Percentiles rank a stretch among this genome's conserved stretches.
Conservation (phyloP, 2,888 invertebrate genomes). For the Mesorhabditis spiculigera region DNA sequence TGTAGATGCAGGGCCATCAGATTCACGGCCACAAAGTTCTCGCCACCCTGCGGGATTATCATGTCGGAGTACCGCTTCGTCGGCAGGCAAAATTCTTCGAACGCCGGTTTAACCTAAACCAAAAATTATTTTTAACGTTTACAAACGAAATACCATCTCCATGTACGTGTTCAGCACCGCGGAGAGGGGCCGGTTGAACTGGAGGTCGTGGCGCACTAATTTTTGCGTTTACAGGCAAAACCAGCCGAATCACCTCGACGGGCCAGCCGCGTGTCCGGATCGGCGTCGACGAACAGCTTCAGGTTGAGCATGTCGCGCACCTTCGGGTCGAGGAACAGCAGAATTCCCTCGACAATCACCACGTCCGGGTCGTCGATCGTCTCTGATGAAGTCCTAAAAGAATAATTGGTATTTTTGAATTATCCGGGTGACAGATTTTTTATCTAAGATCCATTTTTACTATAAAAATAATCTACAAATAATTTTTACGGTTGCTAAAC, state of each 20-base stretch:
- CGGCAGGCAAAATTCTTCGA: conserved; percentile 74
- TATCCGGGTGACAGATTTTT: no score
- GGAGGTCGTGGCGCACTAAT: conserved; percentile 88
- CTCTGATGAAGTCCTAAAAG: conserved; percentile 87
- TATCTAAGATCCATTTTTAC: no score
- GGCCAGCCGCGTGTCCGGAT: conserved; percentile 91
- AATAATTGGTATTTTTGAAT: conserved; percentile 21
- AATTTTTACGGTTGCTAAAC: no score
- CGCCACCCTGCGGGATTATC: conserved; percentile 95
- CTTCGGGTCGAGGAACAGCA: conserved; percentile 92
- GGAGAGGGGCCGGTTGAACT: conserved; percentile 87
- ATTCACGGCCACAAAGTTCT: conserved; percentile 91
- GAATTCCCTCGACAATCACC: conserved; percentile 80
- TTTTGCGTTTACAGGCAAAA: no score
- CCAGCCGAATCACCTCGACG: conserved; percentile 72
- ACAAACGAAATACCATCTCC: conserved; percentile 12
- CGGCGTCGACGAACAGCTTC: conserved; percentile 98
- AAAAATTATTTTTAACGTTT: no score
- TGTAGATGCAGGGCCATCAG: conserved; percentile 94
- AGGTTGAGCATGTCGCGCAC: conserved; percentile 92
- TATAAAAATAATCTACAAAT: no score
- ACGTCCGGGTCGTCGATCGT: conserved; percentile 75
- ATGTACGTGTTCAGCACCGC: conserved; percentile 90
- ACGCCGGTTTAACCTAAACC: conserved; percentile 94
- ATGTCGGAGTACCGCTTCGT: conserved; percentile 99